These are phyloP conservation scores for Drosophila serrata DNA, from an alignment of 1,140 invertebrate genomes.

Conservation along the genomic window DNA sequence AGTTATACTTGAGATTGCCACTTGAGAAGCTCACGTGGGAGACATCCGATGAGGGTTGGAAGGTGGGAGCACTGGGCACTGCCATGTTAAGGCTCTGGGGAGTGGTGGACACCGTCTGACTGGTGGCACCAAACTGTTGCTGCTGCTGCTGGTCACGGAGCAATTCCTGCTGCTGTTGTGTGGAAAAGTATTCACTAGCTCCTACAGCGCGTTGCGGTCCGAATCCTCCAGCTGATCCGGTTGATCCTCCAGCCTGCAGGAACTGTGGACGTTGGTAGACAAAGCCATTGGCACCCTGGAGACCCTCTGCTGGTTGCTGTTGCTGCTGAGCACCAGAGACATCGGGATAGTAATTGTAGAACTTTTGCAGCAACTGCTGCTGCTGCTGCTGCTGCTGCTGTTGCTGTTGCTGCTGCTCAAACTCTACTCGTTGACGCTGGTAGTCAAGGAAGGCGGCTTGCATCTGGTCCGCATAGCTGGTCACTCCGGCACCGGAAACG, in stretches of 20 bases:
- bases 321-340: conserved; percentile 30
- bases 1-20: conserved; percentile 75
- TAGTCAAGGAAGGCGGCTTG: conserved; percentile 73
- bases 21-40: conserved; percentile 77
- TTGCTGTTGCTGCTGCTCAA: conserved; percentile 69
- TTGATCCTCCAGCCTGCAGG: conserved; percentile 34
- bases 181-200: conserved; percentile 55
- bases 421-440: conserved; percentile 62
- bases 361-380: conserved; percentile 64
- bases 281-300: conserved; percentile 1
- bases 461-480: conserved; percentile 56
- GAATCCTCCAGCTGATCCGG: neutral
- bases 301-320: conserved; percentile 9
- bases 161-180: conserved; percentile 65
- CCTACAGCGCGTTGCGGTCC: neutral
- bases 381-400: conserved; percentile 76
- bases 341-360: conserved; percentile 63
- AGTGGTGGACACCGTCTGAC: conserved; percentile 50
- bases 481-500: neutral
- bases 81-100: conserved; percentile 52
- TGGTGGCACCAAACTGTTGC: conserved; percentile 65
- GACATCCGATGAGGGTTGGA: conserved; percentile 63
- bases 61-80: conserved; percentile 47
- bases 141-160: conserved; percentile 68
- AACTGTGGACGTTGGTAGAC: conserved; percentile 26